Percentiles rank a stretch among this genome's conserved stretches.
Evolutionary conservation across 2,113 vertebrate species (phyloP).

Genomic region (Pluvialis apricaria): DNA sequence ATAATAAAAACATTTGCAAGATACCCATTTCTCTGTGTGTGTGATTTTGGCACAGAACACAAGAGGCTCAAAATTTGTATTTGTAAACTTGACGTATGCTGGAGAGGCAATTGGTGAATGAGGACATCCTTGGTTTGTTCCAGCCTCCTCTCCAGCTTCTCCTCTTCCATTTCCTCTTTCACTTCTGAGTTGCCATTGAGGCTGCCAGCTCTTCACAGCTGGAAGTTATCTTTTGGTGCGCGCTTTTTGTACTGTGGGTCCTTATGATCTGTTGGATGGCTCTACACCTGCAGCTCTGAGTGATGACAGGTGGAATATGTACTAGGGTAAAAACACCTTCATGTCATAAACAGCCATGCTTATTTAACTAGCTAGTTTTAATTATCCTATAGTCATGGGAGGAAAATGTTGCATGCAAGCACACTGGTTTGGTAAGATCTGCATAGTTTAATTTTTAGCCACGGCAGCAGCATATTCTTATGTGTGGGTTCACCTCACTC

Average conservation of each 20-base stretch:
- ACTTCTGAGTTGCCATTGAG: background rate
- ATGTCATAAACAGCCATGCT: background rate
- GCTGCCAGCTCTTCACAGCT: background rate
- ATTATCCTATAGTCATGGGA: background rate
- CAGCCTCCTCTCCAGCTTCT: background rate
- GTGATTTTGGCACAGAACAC: background rate
- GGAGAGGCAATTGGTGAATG: background rate
- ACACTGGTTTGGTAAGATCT: background rate
- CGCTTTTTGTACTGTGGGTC: background rate
- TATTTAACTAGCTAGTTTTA: background rate
- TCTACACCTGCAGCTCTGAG: background rate
- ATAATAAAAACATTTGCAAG: background rate
- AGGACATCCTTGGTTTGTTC: background rate
- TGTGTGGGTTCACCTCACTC: background rate
- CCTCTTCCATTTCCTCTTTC: background rate
- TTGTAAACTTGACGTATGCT: accelerated
- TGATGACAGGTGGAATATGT: background rate
- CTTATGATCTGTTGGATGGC: background rate
- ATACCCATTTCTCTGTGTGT: background rate
- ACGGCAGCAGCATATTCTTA: background rate
- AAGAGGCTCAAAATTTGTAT: background rate
- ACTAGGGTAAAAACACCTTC: background rate
- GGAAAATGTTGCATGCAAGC: background rate
- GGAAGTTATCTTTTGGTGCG: background rate
- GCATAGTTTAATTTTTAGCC: background rate